Percentiles rank a stretch among this genome's conserved stretches.
These are phyloP conservation scores for Thomomys bottae DNA, from an alignment of 2,113 vertebrate species.

Conservation along the genomic window DNA sequence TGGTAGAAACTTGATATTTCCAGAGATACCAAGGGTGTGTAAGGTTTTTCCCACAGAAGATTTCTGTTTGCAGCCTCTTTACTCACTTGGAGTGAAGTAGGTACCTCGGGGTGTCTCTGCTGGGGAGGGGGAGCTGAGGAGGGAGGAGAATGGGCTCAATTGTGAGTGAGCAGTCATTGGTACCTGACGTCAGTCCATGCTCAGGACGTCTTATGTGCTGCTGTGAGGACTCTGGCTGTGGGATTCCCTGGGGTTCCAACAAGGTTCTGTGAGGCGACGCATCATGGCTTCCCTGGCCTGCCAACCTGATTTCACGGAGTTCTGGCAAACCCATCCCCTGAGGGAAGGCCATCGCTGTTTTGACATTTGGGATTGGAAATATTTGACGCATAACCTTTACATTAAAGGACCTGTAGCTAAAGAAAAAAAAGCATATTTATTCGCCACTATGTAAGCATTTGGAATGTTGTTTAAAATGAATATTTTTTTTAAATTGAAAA, in stretches of 20 bases:
- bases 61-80: neutral
- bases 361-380: constrained; percentile 82
- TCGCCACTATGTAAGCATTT: constrained; percentile 37
- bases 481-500: neutral
- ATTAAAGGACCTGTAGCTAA: constrained; percentile 54
- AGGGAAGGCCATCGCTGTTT: constrained; percentile 74
- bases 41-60: neutral
- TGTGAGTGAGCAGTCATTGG: neutral
- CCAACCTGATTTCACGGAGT: constrained; percentile 82
- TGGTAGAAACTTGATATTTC: neutral
- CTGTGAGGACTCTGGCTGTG: constrained; percentile 49
- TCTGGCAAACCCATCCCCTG: constrained; percentile 79
- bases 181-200: neutral
- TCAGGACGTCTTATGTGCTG: constrained; percentile 41
- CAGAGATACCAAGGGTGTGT: neutral
- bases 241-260: constrained; percentile 73
- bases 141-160: neutral
- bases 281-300: constrained; percentile 79
- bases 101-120: constrained; percentile 5
- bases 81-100: constrained; percentile 23
- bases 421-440: constrained; percentile 48
- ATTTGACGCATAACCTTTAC: constrained; percentile 83
- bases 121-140: neutral
- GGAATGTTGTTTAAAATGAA: constrained; percentile 16
- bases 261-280: constrained; percentile 53